Base-by-base conservation (phyloP, 35 echinoderm and acorn worm genomes). In the Strongylocentrotus purpuratus region DNA sequence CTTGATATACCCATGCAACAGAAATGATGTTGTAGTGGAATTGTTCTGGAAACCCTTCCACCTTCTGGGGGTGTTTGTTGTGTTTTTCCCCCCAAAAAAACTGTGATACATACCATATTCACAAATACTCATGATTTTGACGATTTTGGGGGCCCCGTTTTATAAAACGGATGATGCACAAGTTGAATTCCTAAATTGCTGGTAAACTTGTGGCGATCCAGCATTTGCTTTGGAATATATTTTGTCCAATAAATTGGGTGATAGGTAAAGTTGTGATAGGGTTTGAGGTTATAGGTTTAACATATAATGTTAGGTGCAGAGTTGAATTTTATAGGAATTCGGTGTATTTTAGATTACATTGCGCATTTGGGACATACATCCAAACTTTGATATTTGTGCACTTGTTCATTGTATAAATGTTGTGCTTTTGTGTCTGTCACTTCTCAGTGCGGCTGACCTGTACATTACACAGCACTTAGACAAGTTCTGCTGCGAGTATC, bases 391-490 rank as follows among this genome's bases (percentile, higher is more conserved):
- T 6, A 18, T 70, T 70, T 70, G 61, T 22, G 5, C 61, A 70
- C 61, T 28, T 55, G 8, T 55, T 14, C 50, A 55, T 20, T 20
- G 17, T 6, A 85, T 86, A 13, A 41, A 28, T 45, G 22, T 46
- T 65, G n/a, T n/a, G n/a, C n/a, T n/a, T n/a, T n/a, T 95, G 46
- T 12, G 6, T 33, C 17, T 55, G 25, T 93, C 9, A 60, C 28
- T 50, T n/a, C 31, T 89, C 86, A 99, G 98, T 97, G 98, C 96
- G 85, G 98, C 98, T 47, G 97, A 99, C 91, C 94, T 97, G 61
- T 99, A 99, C 94, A 97, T 99, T 71, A 97, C 96, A n/a, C 94
- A 98, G 45, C 85, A 98, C 91, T 78, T 98, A 22, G 58, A 98
- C 87, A 25, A 59, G 5, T 95, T 96, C 88, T 78, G 97, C 60